Conservation (phyloP, 2,113 vertebrate genomes). For the Aspidoscelis tigris region DNA sequence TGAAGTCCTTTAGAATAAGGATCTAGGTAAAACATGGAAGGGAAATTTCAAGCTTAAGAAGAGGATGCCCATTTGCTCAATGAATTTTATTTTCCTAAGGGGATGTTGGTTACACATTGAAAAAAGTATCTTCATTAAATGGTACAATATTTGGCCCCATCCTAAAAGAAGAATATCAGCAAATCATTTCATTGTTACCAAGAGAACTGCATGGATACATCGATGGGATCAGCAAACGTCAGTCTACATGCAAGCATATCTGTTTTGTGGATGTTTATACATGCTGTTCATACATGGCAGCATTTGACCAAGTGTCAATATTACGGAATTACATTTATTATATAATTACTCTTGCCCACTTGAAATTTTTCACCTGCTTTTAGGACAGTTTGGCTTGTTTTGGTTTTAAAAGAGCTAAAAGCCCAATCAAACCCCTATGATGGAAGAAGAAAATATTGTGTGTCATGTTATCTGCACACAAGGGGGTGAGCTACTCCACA, state of each 20-base stretch:
- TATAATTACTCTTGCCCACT: not conserved
- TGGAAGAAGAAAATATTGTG: not conserved
- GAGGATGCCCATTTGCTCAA: not conserved
- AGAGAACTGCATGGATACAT: too few relatives aligned
- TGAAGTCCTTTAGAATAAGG: not conserved
- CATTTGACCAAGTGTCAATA: not conserved
- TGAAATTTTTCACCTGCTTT: not conserved
- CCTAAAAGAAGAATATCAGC: too few relatives aligned
- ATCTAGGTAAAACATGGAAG: not conserved
- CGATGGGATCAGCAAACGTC: too few relatives aligned
- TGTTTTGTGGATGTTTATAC: not conserved
- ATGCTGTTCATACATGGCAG: not conserved
- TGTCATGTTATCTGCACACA: too few relatives aligned
- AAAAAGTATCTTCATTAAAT: too few relatives aligned
- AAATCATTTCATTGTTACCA: too few relatives aligned
- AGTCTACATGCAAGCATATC: not conserved
- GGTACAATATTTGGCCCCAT: too few relatives aligned
- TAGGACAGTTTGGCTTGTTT: not conserved
- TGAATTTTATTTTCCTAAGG: not conserved
- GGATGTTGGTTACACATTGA: too few relatives aligned
- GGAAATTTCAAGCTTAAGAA: not conserved
- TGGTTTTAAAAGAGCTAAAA: not conserved
- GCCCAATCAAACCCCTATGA: not conserved
- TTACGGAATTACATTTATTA: not conserved
- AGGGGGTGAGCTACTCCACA: too few relatives aligned